phyloP scores from a whole-genome alignment of 2,113 vertebrate species.

The Hemichromis elongatus region DNA sequence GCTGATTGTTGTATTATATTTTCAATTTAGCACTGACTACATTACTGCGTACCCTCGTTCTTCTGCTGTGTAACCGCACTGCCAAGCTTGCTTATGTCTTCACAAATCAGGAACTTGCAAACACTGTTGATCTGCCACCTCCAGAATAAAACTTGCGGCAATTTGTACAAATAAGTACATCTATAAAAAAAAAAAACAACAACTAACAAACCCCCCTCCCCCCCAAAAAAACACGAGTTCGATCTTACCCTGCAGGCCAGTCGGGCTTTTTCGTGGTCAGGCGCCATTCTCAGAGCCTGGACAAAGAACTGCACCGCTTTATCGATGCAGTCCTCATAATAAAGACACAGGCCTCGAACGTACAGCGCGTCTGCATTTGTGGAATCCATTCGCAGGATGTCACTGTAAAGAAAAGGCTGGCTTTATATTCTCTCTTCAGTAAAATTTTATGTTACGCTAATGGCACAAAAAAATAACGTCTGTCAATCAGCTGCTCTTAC shows the following conservation, averaged over 20 bases:
- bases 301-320: slow-evolving; percentile 95
- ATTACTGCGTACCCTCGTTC: background rate
- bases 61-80: background rate
- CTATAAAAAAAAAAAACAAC: too few relatives aligned
- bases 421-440: background rate
- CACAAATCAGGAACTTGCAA: background rate
- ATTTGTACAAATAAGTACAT: background rate
- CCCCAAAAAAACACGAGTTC: background rate
- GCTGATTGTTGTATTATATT: background rate
- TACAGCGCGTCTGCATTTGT: slow-evolving; percentile 93
- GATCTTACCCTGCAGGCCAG: slow-evolving; percentile 85
- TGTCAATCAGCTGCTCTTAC: slow-evolving; percentile 48
- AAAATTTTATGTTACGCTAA: background rate
- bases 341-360: slow-evolving; percentile 91
- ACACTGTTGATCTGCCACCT: background rate
- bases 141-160: too few relatives aligned
- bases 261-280: slow-evolving; percentile 91
- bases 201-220: too few relatives aligned
- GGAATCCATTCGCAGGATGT: slow-evolving; percentile 90
- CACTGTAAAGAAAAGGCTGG: slow-evolving; percentile 64
- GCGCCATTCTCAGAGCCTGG: slow-evolving; percentile 94
- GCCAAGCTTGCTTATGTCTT: background rate
- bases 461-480: background rate
- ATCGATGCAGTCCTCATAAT: slow-evolving; percentile 95
- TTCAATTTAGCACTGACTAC: background rate